phyloP scores from a whole-genome alignment of 2,888 invertebrate species.

The Macrophya alboannulata region DNA sequence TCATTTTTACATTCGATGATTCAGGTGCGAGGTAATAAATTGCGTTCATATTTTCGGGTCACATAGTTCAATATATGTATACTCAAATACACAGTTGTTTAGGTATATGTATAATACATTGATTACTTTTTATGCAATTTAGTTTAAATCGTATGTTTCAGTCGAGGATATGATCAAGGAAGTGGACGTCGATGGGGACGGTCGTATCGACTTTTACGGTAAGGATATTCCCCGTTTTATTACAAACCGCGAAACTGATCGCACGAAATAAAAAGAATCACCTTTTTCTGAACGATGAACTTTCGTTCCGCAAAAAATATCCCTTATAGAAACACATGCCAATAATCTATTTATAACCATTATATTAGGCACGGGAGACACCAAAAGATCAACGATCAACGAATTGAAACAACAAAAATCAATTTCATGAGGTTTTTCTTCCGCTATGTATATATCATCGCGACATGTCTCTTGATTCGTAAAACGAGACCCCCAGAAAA shows the following conservation, averaged over 20 bases:
- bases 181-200: conserved; percentile 97
- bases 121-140: conserved; percentile 46
- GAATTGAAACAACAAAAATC: background rate
- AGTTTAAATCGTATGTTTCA: conserved; percentile 79
- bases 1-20: conserved; percentile 8
- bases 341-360: no score
- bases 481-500: background rate
- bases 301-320: background rate
- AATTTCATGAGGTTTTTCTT: background rate
- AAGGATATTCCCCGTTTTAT: conserved; percentile 66
- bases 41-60: background rate
- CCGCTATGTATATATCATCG: background rate
- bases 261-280: background rate
- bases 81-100: background rate
- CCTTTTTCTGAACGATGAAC: conserved; percentile 11
- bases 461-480: background rate
- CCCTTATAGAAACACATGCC: background rate
- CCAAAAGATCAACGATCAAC: background rate
- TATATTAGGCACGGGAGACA: background rate
- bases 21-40: background rate
- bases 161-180: conserved; percentile 99
- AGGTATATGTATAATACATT: background rate
- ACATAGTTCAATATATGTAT: background rate
- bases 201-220: conserved; percentile 96
- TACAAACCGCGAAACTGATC: background rate